Percentiles rank a stretch among this genome's conserved stretches.
These are phyloP conservation scores for Buceros bicornis DNA, from an alignment of 2,797 vertebrate genomes.

Conservation along the genomic window DNA sequence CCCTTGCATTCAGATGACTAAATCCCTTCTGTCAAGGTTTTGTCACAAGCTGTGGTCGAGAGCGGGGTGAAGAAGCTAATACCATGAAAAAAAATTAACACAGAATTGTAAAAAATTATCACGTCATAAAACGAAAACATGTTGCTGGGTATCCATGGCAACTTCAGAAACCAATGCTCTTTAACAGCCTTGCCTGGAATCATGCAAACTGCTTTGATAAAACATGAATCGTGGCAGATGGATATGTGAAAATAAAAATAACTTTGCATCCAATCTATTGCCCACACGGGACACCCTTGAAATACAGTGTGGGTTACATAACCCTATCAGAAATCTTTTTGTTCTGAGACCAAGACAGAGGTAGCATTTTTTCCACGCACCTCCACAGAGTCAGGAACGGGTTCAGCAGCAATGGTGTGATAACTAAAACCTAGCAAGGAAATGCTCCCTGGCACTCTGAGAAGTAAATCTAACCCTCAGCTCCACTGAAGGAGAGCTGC, in stretches of 20 bases:
- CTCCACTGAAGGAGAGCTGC: background rate
- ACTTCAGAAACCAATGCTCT: constrained; percentile 66
- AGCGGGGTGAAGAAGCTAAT: background rate
- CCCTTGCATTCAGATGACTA: rapidly evolving
- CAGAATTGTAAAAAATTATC: constrained; percentile 44
- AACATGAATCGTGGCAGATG: constrained; percentile 73
- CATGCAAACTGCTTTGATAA: constrained; percentile 70
- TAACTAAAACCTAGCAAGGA: background rate
- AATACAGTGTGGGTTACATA: constrained; percentile 46
- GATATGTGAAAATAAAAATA: constrained; percentile 72
- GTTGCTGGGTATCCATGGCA: constrained; percentile 59
- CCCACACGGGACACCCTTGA: constrained; percentile 52
- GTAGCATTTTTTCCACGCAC: background rate
- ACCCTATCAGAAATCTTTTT: constrained; percentile 22
- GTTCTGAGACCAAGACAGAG: background rate
- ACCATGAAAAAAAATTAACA: background rate
- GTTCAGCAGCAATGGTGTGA: background rate
- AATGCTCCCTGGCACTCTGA: background rate
- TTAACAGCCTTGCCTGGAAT: constrained; percentile 65
- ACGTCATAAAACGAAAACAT: constrained; percentile 17
- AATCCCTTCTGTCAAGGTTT: background rate
- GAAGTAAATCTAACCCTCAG: background rate
- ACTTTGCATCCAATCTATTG: constrained; percentile 38
- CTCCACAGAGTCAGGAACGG: background rate
- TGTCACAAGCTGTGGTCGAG: background rate